Percentiles rank a stretch among this genome's conserved stretches.
Evolutionary conservation across 2,797 vertebrate species (phyloP).

Genomic region (Macrochelys suwanniensis): DNA sequence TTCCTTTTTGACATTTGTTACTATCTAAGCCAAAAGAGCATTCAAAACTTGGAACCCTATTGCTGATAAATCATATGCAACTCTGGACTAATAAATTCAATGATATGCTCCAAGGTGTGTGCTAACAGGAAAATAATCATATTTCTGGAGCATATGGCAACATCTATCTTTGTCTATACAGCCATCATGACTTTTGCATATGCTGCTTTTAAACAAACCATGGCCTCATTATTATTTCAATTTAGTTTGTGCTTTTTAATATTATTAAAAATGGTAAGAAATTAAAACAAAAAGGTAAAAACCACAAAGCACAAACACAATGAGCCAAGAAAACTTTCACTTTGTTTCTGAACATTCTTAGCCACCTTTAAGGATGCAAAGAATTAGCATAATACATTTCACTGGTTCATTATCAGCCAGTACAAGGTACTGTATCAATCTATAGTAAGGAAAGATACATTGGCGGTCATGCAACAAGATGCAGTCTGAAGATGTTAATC

Average conservation of each 20-base stretch:
- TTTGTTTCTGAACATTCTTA: neutral
- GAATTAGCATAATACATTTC: neutral
- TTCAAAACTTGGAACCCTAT: neutral
- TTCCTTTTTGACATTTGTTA: neutral
- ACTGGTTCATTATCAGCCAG: neutral
- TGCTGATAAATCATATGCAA: neutral
- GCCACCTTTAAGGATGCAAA: neutral
- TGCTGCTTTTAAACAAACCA: neutral
- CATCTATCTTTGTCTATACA: neutral
- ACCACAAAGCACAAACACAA: constrained; percentile 12
- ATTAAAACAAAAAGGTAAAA: neutral
- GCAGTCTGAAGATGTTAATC: neutral
- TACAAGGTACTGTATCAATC: neutral
- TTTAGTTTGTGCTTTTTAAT: neutral
- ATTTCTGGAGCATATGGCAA: neutral
- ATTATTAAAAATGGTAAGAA: neutral
- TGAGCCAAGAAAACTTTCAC: neutral
- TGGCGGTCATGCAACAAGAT: fast-evolving
- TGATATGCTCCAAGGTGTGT: neutral
- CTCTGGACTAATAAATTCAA: neutral
- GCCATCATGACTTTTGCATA: neutral
- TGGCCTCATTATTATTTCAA: neutral
- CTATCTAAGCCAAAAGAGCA: neutral
- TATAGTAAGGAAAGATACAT: neutral
- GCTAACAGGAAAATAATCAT: neutral